Evolutionary conservation across 1,140 invertebrate species (phyloP), one percentile per base, ranked within the genome.

Genomic region (Meloidogyne hapla): DNA sequence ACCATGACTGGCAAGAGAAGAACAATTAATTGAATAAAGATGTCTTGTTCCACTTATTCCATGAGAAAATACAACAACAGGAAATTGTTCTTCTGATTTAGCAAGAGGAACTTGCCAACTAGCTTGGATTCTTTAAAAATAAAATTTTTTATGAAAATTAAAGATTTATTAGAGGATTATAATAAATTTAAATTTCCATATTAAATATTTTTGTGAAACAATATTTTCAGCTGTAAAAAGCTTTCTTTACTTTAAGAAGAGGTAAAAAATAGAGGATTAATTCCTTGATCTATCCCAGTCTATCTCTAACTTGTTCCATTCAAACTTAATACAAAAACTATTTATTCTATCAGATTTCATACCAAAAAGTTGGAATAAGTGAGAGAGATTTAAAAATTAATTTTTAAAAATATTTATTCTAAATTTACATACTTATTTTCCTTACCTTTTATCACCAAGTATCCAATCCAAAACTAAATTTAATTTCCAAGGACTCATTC

Each of bases 21-120:
- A 85, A 81, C 90, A 91, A 68, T 91, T 88, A 3, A 90, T 88
- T 25, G 90, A 90, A 80, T 91, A 91, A 28, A 91, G 88, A 33
- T 90, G 91, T 75, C 92, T 86, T 80, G 90, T 90, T 0, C 90
- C 91, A 23, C 90, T 91, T 48, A 92, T 88, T 13, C 92, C 92
- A 86, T 92, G 92, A 0, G 91, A 92, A 80, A 92, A 90, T 18
- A 92, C 85, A 33, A 92, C 80, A 10, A 91, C 89, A 45, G 91
- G 91, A 77, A 91, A 89, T 88, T 45, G 85, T 88, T 83, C 28
- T 81, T 74, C n/a, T 77, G 83, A 45, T 85, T 83, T 79, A 79
- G 79, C 69, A 18, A 82, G 40, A 10, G 79, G 82, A 1, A 28
- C 56, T 26, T 81, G 79, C 81, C 81, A 82, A 13, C 38, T 15